Percentiles rank a stretch among this genome's conserved stretches.
phyloP scores from a whole-genome alignment of 2,888 invertebrate species.

The Troides oblongomaculatus region DNA sequence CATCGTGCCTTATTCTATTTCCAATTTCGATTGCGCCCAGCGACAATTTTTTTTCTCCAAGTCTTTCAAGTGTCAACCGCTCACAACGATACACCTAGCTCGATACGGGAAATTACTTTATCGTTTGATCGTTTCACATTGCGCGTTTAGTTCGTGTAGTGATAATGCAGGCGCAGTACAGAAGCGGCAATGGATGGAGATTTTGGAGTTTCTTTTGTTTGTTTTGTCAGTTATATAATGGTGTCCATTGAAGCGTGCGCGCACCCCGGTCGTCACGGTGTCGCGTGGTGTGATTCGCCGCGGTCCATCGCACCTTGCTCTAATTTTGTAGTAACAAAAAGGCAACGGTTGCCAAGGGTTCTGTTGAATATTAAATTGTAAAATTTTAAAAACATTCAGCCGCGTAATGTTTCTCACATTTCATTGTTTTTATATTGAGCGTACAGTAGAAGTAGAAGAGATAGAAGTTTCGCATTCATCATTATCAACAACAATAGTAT shows the following conservation, averaged over 20 bases:
- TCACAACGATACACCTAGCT: conserved; percentile 1
- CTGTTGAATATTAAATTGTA: conserved; percentile 32
- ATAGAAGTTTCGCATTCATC: background rate
- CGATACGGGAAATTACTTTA: background rate
- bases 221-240: conserved; percentile 31
- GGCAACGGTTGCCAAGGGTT: conserved; percentile 41
- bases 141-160: conserved; percentile 16
- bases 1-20: conserved; percentile 45
- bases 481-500: no score
- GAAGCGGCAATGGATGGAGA: conserved; percentile 20
- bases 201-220: conserved; percentile 30
- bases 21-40: conserved; percentile 42
- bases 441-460: background rate
- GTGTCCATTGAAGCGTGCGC: conserved; percentile 47
- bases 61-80: conserved; percentile 25
- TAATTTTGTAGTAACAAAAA: conserved; percentile 45
- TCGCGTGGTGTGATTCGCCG: conserved; percentile 70
- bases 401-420: background rate
- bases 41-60: conserved; percentile 38
- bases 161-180: background rate
- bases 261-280: conserved; percentile 69
- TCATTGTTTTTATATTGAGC: background rate
- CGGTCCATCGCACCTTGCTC: conserved; percentile 72
- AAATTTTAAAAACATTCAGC: conserved; percentile 1
- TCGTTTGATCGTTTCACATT: conserved; percentile 29